Base-by-base conservation (phyloP, 2,797 vertebrate genomes). In the Sebastes taczanowskii region DNA sequence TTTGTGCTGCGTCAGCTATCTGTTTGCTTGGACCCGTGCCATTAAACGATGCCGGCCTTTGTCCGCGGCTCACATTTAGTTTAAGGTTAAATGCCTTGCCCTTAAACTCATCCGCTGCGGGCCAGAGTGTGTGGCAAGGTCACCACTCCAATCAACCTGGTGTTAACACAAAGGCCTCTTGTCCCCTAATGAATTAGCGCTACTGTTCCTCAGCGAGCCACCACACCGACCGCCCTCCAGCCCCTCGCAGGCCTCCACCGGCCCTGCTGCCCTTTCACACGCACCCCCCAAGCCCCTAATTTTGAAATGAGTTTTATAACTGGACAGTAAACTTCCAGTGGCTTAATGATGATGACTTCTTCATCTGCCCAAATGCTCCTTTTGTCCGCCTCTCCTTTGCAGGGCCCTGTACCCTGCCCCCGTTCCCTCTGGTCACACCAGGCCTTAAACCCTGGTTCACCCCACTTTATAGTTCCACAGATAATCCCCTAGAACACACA, bases 331-430 rank as follows among this genome's bases (percentile, higher is more conserved):
- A 96, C 92, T 94, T 96, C 93, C 95, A 95, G 94, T 96, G 94
- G 95, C 95, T 97, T 97, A 97, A 98, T 97, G 96, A 98, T 98
- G 97, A 97, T 97, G 87, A 95, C 97, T 97, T 97, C 96, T 98
- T 97, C 97, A 96, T 97, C 96, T 98, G 97, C 97, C 96, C 97
- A 97, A 97, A 97, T 97, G 96, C 96, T 96, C 95, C 96, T 95
- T 97, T 98, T 97, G 97, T 98, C 94, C 96, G 79, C 83, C 94
- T 90, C 79, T 90, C 88, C 86, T 83, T 78, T 52, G 49, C 49
- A 71, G 72, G 86, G 82, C 86, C 86, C 83, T 66, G 90, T 88
- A 87, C 92, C 90, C 93, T 89, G 70, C 93, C 95, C 93, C 95
- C 92, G 75, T 82, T 86, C 89, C 84, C 91, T 91, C 89, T 91